A percentile compares a stretch with the other conserved stretches of the same genome.
Conservation (phyloP, 2,113 vertebrate genomes). For the Melozone crissalis region DNA sequence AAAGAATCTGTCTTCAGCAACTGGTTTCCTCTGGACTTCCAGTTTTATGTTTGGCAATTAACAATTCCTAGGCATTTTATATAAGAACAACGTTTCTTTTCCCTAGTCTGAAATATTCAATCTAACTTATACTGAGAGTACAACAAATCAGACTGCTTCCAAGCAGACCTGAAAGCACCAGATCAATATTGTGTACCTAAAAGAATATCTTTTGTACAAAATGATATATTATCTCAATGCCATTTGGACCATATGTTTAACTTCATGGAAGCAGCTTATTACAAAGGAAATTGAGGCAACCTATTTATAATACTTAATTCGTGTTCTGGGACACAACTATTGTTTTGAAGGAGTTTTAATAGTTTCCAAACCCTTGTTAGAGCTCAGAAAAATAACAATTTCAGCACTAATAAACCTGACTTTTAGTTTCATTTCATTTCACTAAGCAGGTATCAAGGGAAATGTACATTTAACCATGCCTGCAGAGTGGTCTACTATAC, state of each 20-base stretch:
- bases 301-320: slow-evolving; percentile 45
- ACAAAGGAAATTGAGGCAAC: background rate
- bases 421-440: background rate
- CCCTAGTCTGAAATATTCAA: background rate
- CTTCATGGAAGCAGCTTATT: background rate
- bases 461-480: background rate
- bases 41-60: background rate
- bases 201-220: background rate
- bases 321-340: background rate
- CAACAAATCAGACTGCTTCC: slow-evolving; percentile 1
- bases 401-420: background rate
- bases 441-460: background rate
- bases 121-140: background rate
- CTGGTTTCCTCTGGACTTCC: background rate
- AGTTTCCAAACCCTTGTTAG: background rate
- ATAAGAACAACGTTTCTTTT: background rate
- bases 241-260: background rate
- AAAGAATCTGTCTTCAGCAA: background rate
- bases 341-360: background rate
- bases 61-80: background rate
- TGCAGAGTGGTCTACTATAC: background rate
- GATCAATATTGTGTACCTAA: background rate
- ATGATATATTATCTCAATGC: background rate
- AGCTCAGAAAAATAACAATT: background rate
- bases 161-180: background rate